phyloP scores from a whole-genome alignment of 2,888 invertebrate species.

The Drepana falcataria region DNA sequence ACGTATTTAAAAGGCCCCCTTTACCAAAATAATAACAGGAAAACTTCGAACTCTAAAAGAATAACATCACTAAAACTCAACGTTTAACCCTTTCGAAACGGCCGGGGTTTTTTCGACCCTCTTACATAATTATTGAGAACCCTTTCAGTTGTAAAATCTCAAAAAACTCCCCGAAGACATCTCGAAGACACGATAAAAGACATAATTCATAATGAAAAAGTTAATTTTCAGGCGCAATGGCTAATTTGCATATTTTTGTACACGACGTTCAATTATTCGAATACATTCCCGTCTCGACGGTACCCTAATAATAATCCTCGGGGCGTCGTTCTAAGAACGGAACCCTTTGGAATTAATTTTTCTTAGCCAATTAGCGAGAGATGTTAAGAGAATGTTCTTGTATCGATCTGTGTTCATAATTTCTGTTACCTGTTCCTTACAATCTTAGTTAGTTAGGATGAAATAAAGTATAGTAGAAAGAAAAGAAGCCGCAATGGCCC shows the following conservation, averaged over 20 bases:
- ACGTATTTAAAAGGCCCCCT: no score
- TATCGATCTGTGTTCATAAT: constrained; percentile 49
- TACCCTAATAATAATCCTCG: constrained; percentile 47
- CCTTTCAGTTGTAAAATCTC: constrained; percentile 61
- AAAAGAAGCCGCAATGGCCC: no score
- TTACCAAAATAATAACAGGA: background rate
- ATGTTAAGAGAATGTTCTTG: constrained; percentile 48
- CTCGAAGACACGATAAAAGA: constrained; percentile 65
- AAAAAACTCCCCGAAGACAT: constrained; percentile 71
- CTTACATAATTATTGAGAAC: constrained; percentile 34
- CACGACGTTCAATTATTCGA: constrained; percentile 67
- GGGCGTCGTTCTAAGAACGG: constrained; percentile 56
- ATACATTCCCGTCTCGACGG: constrained; percentile 51
- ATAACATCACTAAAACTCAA: constrained; percentile 6
- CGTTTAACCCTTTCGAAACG: constrained; percentile 44
- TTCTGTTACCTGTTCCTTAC: constrained; percentile 8
- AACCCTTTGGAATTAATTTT: constrained; percentile 77
- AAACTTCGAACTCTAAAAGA: background rate
- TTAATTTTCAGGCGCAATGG: constrained; percentile 67
- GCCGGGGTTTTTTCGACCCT: constrained; percentile 32
- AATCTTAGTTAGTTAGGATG: no score
- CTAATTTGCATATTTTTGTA: constrained; percentile 76
- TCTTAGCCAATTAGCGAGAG: constrained; percentile 70
- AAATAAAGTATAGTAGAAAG: no score
- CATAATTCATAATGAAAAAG: constrained; percentile 79